phyloP scores from a whole-genome alignment of 2,113 vertebrate species.

The Chascanopsetta lugubris region DNA sequence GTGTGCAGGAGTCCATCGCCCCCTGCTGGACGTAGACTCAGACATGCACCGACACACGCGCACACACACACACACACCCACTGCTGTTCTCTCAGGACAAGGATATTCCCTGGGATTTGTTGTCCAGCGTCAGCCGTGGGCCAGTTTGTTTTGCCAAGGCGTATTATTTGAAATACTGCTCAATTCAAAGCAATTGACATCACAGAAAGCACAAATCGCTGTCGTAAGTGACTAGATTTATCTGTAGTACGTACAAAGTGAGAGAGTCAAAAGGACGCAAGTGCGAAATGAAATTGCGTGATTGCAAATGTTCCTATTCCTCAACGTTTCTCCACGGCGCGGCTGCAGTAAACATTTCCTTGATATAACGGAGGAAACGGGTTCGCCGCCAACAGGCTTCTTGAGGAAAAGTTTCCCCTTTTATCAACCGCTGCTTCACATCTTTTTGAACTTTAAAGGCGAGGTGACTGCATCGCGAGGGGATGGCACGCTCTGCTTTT shows the following conservation, averaged over 20 bases:
- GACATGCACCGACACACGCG: not conserved
- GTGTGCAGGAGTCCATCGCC: conserved; percentile 55
- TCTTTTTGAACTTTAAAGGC: not conserved
- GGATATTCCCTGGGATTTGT: conserved; percentile 33
- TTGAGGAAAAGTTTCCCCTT: not conserved
- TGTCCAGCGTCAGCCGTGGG: not conserved
- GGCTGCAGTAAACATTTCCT: not conserved
- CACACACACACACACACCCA: conserved; percentile 25
- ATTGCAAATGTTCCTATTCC: not conserved
- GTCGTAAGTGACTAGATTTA: too few relatives aligned
- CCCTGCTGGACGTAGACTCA: conserved; percentile 65
- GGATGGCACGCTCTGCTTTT: too few relatives aligned
- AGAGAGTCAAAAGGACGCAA: too few relatives aligned
- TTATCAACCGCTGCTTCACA: not conserved
- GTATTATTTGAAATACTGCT: too few relatives aligned
- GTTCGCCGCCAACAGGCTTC: too few relatives aligned
- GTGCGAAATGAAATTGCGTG: not conserved
- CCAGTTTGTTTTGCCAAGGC: not conserved
- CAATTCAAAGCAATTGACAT: too few relatives aligned
- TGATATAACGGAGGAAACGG: too few relatives aligned
- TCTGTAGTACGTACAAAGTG: too few relatives aligned
- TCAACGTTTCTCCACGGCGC: not conserved
- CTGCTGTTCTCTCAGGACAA: conserved; percentile 15
- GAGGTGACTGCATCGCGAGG: too few relatives aligned
- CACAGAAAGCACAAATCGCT: too few relatives aligned